A percentile compares a stretch with the other conserved stretches of the same genome.
phyloP scores from a whole-genome alignment of 2,797 vertebrate species.

The Epinephelus coioides region DNA sequence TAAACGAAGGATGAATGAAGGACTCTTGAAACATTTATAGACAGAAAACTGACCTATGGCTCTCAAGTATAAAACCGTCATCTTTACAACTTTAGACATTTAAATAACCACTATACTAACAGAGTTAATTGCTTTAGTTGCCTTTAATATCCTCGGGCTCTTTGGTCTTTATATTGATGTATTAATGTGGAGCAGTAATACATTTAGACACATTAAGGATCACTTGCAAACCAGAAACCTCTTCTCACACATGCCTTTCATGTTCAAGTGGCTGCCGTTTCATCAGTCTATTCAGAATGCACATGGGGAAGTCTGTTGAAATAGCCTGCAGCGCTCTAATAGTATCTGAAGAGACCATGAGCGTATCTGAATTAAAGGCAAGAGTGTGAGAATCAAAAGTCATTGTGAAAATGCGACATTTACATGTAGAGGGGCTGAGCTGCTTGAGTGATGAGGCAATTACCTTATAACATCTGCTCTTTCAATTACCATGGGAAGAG shows the following conservation, averaged over 20 bases:
- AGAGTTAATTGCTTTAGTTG: slow-evolving; percentile 32
- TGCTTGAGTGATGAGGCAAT: slow-evolving; percentile 77
- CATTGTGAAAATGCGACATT: slow-evolving; percentile 54
- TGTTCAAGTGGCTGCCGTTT: slow-evolving; percentile 35
- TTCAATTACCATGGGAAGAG: slow-evolving; percentile 69
- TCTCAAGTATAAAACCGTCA: slow-evolving; percentile 14
- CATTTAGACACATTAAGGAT: slow-evolving; percentile 46
- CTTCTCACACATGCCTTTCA: slow-evolving; percentile 36
- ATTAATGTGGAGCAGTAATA: slow-evolving; percentile 36
- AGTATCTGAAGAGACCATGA: slow-evolving; percentile 47
- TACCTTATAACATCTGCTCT: slow-evolving; percentile 79
- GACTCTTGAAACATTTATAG: slow-evolving; percentile 30
- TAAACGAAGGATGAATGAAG: slow-evolving; percentile 26
- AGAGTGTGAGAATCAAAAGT: slow-evolving; percentile 62
- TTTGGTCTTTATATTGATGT: slow-evolving; percentile 16
- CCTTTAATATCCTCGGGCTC: slow-evolving; percentile 12
- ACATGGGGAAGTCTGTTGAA: slow-evolving; percentile 26
- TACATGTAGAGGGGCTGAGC: slow-evolving; percentile 61
- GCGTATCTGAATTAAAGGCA: slow-evolving; percentile 40
- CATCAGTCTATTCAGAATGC: slow-evolving; percentile 40
- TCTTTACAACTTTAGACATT: slow-evolving; percentile 15
- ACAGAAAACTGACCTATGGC: background rate
- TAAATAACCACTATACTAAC: slow-evolving; percentile 30
- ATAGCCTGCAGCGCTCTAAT: slow-evolving; percentile 20
- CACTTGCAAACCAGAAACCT: slow-evolving; percentile 34